Evolutionary conservation across 1,140 invertebrate genomes (phyloP), one percentile per base, ranked within the genome.

Genomic region (Bombus consobrinus): DNA sequence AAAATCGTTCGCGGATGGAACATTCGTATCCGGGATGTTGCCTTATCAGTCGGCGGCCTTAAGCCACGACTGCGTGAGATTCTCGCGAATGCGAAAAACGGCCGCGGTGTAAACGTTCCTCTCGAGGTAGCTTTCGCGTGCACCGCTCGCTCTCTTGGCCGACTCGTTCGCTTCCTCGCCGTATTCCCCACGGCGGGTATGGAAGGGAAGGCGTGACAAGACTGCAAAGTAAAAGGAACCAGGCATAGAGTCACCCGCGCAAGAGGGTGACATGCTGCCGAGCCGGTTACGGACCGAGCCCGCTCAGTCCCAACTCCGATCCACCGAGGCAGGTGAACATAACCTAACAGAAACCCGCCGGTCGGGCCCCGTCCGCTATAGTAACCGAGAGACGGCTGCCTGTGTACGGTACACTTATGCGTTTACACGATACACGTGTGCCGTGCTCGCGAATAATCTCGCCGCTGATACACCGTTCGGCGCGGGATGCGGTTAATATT

Each of bases 251-350:
- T 95, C 94, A 94, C 94, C 94, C 94, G 94, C 94, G 92, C 93
- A 93, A 89, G 88, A 94, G 94, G 93, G 94, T 94, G 93, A 95
- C 94, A 95, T 94, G 94, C 93, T 94, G 93, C 93, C 94, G 90
- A 94, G 94, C 94, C 94, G 93, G 94, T 95, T 94, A 92, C 93
- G 88, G 90, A 83, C 75, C 77, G 80, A 84, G 73, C 79, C 90
- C 83, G 84, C 82, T 88, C 89, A 80, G 81, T 77, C 75, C 87
- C 83, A 83, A 81, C 69, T 74, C 83, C 85, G 89, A 87, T 85
- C 89, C 87, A 78, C 85, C 87, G 90, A 92, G 92, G 93, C 94
- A 94, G 93, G 93, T 94, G 93, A 94, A 92, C 92, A 94, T 92
- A 94, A 90, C 89, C 90, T 88, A 91, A 88, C 89, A 92, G 88